Evolutionary conservation across 2,797 vertebrate genomes (phyloP).

Genomic region (Lagocephalus sceleratus): DNA sequence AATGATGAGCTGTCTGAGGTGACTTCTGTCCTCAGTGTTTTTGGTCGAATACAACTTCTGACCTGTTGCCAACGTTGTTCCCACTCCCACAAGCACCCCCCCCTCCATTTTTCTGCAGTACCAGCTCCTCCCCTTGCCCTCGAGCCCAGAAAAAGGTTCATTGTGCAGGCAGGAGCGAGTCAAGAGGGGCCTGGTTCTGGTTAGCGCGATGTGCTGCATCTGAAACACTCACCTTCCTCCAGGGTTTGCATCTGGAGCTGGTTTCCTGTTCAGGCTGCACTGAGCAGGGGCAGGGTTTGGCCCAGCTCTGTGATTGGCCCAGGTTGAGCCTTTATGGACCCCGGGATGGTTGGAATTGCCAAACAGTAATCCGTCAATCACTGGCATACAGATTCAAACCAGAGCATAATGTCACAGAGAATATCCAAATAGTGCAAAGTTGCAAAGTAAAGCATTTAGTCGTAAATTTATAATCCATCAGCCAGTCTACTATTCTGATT

Average conservation of each 20-base stretch:
- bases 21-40: slow-evolving; percentile 38
- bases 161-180: slow-evolving; percentile 65
- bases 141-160: slow-evolving; percentile 66
- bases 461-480: slow-evolving; percentile 20
- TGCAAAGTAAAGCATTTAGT: slow-evolving; percentile 11
- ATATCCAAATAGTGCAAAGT: slow-evolving; percentile 43
- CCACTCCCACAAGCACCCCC: slow-evolving; percentile 42
- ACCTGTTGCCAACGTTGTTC: slow-evolving; percentile 58
- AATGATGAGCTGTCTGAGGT: slow-evolving; percentile 41
- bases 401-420: slow-evolving; percentile 26
- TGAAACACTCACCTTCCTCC: slow-evolving; percentile 78
- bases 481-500: slow-evolving; percentile 23
- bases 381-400: slow-evolving; percentile 52
- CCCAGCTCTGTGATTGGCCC: slow-evolving; percentile 64
- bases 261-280: slow-evolving; percentile 77
- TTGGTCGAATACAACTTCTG: slow-evolving; percentile 39
- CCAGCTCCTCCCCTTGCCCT: slow-evolving; percentile 30
- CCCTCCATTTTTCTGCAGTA: slow-evolving; percentile 30
- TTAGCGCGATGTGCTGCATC: slow-evolving; percentile 66
- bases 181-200: slow-evolving; percentile 64
- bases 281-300: slow-evolving; percentile 66
- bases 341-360: slow-evolving; percentile 57
- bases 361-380: slow-evolving; percentile 71
- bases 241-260: slow-evolving; percentile 81
- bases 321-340: slow-evolving; percentile 59